Percentiles rank a stretch among this genome's conserved stretches.
phyloP scores from a whole-genome alignment of 2,797 vertebrate species.

The Labroides dimidiatus region DNA sequence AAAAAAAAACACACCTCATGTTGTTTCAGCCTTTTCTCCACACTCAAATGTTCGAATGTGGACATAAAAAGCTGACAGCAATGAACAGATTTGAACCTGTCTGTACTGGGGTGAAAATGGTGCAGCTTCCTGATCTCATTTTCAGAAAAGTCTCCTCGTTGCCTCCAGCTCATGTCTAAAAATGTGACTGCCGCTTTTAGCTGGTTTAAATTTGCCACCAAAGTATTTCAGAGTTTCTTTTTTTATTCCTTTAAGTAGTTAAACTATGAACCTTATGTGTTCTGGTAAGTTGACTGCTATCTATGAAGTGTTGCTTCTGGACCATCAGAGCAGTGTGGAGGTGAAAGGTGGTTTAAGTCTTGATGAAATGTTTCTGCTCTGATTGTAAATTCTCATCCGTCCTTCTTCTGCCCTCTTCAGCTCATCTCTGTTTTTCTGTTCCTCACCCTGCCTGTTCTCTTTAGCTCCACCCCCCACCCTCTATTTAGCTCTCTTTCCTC shows the following conservation, averaged over 20 bases:
- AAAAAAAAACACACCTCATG: too few species aligned
- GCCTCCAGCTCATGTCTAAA: not conserved
- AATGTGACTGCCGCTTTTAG: too few species aligned
- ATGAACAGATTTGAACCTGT: not conserved
- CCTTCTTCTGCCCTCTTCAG: constrained; percentile 50
- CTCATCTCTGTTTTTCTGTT: constrained; percentile 16
- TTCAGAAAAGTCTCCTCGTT: not conserved
- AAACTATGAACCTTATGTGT: too few species aligned
- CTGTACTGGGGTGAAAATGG: not conserved
- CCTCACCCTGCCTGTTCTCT: constrained; percentile 12
- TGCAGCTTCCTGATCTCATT: not conserved
- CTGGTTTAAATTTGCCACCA: too few species aligned
- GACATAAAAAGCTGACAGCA: constrained; percentile 5
- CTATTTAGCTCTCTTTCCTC: not conserved
- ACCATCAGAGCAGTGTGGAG: too few species aligned
- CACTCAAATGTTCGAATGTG: too few species aligned
- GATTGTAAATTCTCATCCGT: constrained; percentile 28
- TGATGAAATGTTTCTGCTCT: constrained; percentile 45
- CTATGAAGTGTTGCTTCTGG: too few species aligned
- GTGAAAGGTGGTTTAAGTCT: constrained; percentile 52
- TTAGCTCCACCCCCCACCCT: constrained; percentile 3
- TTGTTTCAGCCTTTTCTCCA: not conserved
- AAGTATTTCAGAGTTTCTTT: too few species aligned
- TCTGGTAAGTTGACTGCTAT: too few species aligned
- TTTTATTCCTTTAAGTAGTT: too few species aligned